Evolutionary conservation across 1,140 invertebrate genomes (phyloP).

Genomic region (Anadara kagoshimensis): DNA sequence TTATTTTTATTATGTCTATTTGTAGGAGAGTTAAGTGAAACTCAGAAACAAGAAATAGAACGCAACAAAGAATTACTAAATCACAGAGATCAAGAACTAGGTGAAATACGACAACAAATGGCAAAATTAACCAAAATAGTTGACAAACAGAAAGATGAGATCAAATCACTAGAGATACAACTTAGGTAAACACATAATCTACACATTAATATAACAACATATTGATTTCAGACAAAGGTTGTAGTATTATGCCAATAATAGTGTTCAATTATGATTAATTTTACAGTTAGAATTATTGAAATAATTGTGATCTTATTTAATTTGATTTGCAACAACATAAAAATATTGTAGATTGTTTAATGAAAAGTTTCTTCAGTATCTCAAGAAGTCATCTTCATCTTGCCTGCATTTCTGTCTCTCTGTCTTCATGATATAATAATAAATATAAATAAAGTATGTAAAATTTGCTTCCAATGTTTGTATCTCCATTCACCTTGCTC

Average conservation of each 20-base stretch:
- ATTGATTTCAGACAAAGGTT: background rate
- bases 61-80: constrained; percentile 59
- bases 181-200: constrained; percentile 54
- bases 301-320: no score
- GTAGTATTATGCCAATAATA: background rate
- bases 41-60: constrained; percentile 73
- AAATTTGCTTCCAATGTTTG: no score
- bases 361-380: no score
- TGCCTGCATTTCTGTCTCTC: no score
- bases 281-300: background rate
- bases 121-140: constrained; percentile 72
- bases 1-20: background rate
- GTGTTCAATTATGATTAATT: background rate
- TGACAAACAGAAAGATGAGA: constrained; percentile 70
- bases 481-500: no score
- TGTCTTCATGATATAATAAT: no score
- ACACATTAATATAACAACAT: no score
- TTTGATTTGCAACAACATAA: no score
- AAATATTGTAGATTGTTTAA: background rate
- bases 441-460: no score
- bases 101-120: constrained; percentile 67
- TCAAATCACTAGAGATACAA: constrained; percentile 59
- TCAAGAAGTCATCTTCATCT: no score
- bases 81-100: constrained; percentile 64
- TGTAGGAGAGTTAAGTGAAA: constrained; percentile 71